Evolutionary conservation across 2,888 invertebrate species (phyloP), one percentile per base, ranked within the genome.

Genomic region (Drosophila kanekoi): DNA sequence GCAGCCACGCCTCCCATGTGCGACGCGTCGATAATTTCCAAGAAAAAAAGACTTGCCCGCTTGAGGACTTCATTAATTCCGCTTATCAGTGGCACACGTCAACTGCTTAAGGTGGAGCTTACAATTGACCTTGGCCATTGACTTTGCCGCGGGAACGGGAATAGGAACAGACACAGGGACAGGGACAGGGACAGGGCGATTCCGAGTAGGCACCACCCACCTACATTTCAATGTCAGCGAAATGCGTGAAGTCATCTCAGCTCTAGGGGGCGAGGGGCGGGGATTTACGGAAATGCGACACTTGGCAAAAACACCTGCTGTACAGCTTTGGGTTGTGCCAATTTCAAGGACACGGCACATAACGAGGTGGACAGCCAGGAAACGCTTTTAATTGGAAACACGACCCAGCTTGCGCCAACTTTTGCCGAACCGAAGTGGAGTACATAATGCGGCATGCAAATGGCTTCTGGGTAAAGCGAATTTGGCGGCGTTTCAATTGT

Each of bases 211-310:
- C n/a, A 20, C 49, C 18, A 37, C 20, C 33, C 52, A 16, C 9
- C 20, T 64, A 47, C 59, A 28, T 38, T 77, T 83, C 81, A 87
- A 88, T 83, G 85, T 81, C 84, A 81, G 58, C 35, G 41, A 60
- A 83, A 72, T 69, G 89, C 84, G 85, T 88, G 87, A 81, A 87
- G 87, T 83, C 83, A 83, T 89, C 84, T 68, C 23, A 23, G 20
- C 11, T 14, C 9, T 18, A 16, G 43, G 11, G 18, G 9, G 14
- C 10, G 16, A 11, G 13, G 18, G n/a, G 11, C 1, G 0, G 28
- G 13, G 44, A 33, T 0, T 48, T 45, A 11, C 47, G 79, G 75
- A 78, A 81, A 74, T 70, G 61, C 62, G 79, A n/a, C 70, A 65
- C 45, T 70, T 78, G 81, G 59, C 61, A 64, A 59, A 43, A 59